phyloP scores from a whole-genome alignment of 2,113 vertebrate species.

The Gyps fulvus region DNA sequence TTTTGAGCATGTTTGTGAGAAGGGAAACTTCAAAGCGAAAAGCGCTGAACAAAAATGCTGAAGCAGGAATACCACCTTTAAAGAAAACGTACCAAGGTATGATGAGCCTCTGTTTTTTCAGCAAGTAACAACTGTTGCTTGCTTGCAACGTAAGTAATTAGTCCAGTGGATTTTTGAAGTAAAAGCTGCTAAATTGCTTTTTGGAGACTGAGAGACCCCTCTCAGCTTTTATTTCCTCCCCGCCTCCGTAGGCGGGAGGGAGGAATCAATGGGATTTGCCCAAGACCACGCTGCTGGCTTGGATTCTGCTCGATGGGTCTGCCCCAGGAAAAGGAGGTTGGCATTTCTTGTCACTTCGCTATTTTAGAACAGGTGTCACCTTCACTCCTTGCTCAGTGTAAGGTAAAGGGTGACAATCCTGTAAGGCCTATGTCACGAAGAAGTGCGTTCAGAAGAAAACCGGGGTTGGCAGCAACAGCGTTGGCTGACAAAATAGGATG shows the following conservation, averaged over 20 bases:
- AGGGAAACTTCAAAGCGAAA: not conserved
- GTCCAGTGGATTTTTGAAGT: not conserved
- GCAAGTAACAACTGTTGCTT: not conserved
- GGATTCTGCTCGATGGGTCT: fast-evolving
- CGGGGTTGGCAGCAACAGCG: not conserved
- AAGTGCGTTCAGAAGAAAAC: not conserved
- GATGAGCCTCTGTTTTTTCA: not conserved
- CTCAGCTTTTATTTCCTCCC: not conserved
- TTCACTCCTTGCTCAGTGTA: fast-evolving
- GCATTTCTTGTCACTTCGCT: not conserved
- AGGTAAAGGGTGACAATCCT: not conserved
- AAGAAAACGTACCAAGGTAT: fast-evolving
- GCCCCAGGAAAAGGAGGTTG: not conserved
- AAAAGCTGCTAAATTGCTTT: not conserved
- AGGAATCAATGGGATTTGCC: not conserved
- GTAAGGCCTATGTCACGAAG: not conserved
- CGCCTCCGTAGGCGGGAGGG: fast-evolving
- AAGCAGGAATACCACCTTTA: not conserved
- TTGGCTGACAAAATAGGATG: not conserved
- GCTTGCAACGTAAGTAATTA: fast-evolving
- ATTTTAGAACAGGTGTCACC: not conserved
- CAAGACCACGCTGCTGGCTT: not conserved
- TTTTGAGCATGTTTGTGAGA: not conserved
- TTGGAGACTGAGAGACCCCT: too few species aligned
- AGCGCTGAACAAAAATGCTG: not conserved